Evolutionary conservation across 2,888 invertebrate species (phyloP).

Genomic region (Hedya salicella): DNA sequence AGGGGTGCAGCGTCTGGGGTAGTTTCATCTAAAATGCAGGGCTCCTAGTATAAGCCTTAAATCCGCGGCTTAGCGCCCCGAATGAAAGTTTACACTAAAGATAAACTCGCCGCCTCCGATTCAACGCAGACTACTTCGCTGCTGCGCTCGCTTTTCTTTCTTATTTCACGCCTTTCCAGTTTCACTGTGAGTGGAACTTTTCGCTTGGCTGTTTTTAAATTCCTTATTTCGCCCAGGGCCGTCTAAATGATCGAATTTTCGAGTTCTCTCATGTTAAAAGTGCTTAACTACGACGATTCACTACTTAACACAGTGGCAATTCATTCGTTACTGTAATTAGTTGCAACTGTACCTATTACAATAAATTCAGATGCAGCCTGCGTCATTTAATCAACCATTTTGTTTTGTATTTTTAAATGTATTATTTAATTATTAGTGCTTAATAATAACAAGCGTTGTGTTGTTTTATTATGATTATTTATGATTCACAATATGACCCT

Average conservation of each 20-base stretch:
- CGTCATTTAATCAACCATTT: too few relatives aligned
- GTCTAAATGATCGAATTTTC: conserved; percentile 20
- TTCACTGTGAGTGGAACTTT: conserved; percentile 31
- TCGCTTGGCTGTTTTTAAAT: conserved; percentile 22
- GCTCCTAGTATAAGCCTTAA: conserved; percentile 58
- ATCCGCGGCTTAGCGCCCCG: conserved; percentile 61
- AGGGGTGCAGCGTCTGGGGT: conserved; percentile 12
- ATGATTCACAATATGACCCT: too few relatives aligned
- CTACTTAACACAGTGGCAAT: too few relatives aligned
- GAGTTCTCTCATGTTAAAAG: not conserved
- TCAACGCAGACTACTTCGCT: conserved; percentile 52
- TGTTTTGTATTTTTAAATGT: too few relatives aligned
- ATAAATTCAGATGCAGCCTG: too few relatives aligned
- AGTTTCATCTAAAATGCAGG: conserved; percentile 43
- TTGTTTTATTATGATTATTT: too few relatives aligned
- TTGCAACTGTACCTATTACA: too few relatives aligned
- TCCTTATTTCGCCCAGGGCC: conserved; percentile 22
- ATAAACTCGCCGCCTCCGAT: conserved; percentile 60
- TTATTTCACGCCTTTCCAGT: conserved; percentile 40
- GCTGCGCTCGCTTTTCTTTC: conserved; percentile 41
- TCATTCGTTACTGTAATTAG: too few relatives aligned
- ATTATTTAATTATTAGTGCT: too few relatives aligned
- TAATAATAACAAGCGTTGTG: too few relatives aligned
- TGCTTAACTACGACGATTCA: not conserved
- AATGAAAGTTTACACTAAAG: conserved; percentile 78